Percentiles rank a stretch among this genome's conserved stretches.
Conservation (phyloP, 2,888 invertebrate genomes). For the Ditula angustiorana region DNA sequence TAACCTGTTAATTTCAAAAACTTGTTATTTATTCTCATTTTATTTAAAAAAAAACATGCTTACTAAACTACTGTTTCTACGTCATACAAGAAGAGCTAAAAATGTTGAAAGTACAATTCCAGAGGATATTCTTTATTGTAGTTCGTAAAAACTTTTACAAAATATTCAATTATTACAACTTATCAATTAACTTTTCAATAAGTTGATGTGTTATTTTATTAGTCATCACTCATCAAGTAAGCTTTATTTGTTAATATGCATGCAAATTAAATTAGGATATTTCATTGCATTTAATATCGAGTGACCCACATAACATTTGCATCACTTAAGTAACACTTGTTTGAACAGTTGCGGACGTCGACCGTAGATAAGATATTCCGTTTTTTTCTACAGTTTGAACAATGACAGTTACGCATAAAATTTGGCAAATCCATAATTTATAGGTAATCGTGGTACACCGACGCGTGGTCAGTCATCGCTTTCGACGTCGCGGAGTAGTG, state of each 20-base stretch:
- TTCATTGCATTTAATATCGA: conserved; percentile 31
- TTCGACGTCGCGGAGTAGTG: conserved; percentile 61
- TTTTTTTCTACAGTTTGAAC: conserved; percentile 53
- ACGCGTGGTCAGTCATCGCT: conserved; percentile 53
- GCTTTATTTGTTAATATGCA: not conserved
- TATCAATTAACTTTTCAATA: too few relatives aligned
- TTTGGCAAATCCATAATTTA: conserved; percentile 44
- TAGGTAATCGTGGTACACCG: conserved; percentile 47
- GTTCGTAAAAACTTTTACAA: too few relatives aligned
- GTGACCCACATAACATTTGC: conserved; percentile 56
- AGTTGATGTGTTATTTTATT: too few relatives aligned
- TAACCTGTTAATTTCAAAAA: too few relatives aligned
- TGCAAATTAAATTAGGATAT: conserved; percentile 9
- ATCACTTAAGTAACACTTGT: conserved; percentile 55
- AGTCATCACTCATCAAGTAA: too few relatives aligned
- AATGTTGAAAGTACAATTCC: too few relatives aligned
- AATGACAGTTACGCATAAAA: conserved; percentile 60
- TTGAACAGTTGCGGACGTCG: conserved; percentile 67
- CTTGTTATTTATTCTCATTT: too few relatives aligned
- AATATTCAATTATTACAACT: too few relatives aligned
- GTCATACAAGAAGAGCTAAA: too few relatives aligned
- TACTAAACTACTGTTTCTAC: too few relatives aligned
- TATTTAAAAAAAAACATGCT: too few relatives aligned
- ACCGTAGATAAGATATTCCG: conserved; percentile 60
- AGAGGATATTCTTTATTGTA: too few relatives aligned